Base-by-base conservation (phyloP, 2,888 invertebrate species). In the Oligia strigilis region DNA sequence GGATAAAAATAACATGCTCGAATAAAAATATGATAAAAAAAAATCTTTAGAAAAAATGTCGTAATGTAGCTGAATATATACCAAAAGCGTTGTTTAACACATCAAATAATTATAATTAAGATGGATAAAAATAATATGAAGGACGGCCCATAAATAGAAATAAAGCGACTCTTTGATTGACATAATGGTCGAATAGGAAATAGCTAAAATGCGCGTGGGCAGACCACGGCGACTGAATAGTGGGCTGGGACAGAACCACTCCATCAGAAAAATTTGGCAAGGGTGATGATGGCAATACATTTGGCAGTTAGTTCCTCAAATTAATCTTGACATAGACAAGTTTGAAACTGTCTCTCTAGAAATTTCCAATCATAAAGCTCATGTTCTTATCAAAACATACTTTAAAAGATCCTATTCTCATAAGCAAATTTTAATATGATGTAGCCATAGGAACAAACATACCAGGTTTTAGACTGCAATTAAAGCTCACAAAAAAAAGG, bases 141-240 rank as follows among this genome's bases (percentile, higher is more conserved):
- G 91, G 91, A 89, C 86, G 74, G 73, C 78, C 85, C 85, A 83
- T 80, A 92, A 92, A 93, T 94, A 94, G 90, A 92, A 84, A 81
- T 78, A 85, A 86, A 86, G 87, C 80, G 66, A 72, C 86, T 85
- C 78, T 87, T 85, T 90, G 91, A 92, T 91, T 92, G 91, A 92
- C 88, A 89, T 88, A 82, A 87, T 81, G 88, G 83, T 90, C 82
- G 80, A 82, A 78, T 80, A 88, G 87, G 87, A 90, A 93, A 94
- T 95, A 94, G 92, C 93, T 92, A 86, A 89, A 85, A 89, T 90
- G 88, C 85, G 94, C 94, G 95, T 96, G 94, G 95, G 95, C 83
- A 84, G 89, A 6, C 72, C 81, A 80, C 72, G 78, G 83, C 69
- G 52, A 80, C 86, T 84, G 88, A 85, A 80, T 86, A 90, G 88